Base-by-base conservation (phyloP, 2,113 vertebrate genomes). In the Antennarius striatus region DNA sequence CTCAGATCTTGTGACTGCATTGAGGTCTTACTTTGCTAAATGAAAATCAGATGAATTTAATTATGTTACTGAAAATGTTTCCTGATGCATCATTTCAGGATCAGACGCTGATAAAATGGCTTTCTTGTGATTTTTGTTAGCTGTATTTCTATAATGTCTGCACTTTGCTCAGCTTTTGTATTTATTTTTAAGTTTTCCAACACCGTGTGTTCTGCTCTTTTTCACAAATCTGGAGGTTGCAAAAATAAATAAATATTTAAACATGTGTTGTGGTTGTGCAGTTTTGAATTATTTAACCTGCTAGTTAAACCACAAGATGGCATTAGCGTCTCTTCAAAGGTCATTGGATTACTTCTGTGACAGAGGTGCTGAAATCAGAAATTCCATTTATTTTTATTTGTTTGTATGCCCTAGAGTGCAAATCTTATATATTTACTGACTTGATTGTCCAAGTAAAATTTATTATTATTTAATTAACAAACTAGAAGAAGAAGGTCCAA, bases 231-330 rank as follows among this genome's bases (percentile, higher is more conserved):
- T 36, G 32, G 42, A 3, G 11, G 73, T 84, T 56, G 22, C 12
- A 15, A 40, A 47, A 9, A 62, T 63, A 0, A 83, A 81, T 77
- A 84, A 82, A 80, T 15, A 55, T 54, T 45, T 50, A 32, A 63
- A 68, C 10, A n/a, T 6, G 4, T 47, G 22, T 58, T 15, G 56
- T 40, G 28, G 8, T 15, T 62, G 30, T 40, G 46, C 42, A 28
- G 3, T 56, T 30, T 52, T 11, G 15, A 0, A 17, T 36, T 40
- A 6, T 49, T 58, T 50, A 62, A 56, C 28, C 14, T 61, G 30
- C 30, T 10, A 3, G 13, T 75, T n/a, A 29, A 63, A 69, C 89
- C 89, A 91, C 88, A 84, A 91, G 90, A 74, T 84, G 91, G 90
- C 86, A 86, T 80, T 75, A 84, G 61, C 79, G 70, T 58, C 16